These are phyloP conservation scores for Diacarnus erythraeanus DNA, from an alignment of 37 sponge, comb jelly and placozoan species.

Conservation along the genomic window DNA sequence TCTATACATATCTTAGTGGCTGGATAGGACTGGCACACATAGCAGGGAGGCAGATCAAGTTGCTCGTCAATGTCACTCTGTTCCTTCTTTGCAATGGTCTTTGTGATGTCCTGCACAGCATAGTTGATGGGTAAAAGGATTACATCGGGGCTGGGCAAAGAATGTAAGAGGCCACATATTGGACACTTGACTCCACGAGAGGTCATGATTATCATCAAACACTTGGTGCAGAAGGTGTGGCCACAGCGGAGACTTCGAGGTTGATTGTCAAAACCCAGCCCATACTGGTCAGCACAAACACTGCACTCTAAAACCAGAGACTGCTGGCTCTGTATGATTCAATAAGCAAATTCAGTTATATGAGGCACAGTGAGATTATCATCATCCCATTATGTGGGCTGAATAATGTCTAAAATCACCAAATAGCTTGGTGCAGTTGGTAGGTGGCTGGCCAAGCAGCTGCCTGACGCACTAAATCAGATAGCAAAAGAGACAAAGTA, in stretches of 20 bases:
- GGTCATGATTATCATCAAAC: conserved; percentile 30
- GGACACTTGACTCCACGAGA: conserved; percentile 58
- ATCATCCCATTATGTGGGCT: too few relatives aligned
- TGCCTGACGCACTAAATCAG: too few relatives aligned
- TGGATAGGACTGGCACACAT: conserved; percentile 1
- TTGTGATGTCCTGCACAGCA: conserved; percentile 51
- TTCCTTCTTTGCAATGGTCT: neutral
- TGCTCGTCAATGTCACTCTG: neutral
- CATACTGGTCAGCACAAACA: conserved; percentile 60
- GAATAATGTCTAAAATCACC: too few relatives aligned
- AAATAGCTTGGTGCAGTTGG: too few relatives aligned
- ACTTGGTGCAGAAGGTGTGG: conserved; percentile 74
- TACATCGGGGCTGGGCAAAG: conserved; percentile 21
- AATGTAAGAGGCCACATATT: conserved; percentile 29
- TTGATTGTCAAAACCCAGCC: conserved; percentile 10
- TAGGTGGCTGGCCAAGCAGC: too few relatives aligned
- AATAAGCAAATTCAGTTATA: neutral
- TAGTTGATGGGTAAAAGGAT: conserved; percentile 55
- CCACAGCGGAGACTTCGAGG: conserved; percentile 70
- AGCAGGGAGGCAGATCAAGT: conserved; percentile 33
- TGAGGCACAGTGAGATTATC: too few relatives aligned
- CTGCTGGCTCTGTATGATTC: conserved; percentile 9
- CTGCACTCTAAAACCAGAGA: conserved; percentile 52
- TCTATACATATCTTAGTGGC: conserved; percentile 50
- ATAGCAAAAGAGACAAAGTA: too few relatives aligned